These are phyloP conservation scores for Cochlearius cochlearius DNA, from an alignment of 2,113 vertebrate genomes.

Conservation along the genomic window DNA sequence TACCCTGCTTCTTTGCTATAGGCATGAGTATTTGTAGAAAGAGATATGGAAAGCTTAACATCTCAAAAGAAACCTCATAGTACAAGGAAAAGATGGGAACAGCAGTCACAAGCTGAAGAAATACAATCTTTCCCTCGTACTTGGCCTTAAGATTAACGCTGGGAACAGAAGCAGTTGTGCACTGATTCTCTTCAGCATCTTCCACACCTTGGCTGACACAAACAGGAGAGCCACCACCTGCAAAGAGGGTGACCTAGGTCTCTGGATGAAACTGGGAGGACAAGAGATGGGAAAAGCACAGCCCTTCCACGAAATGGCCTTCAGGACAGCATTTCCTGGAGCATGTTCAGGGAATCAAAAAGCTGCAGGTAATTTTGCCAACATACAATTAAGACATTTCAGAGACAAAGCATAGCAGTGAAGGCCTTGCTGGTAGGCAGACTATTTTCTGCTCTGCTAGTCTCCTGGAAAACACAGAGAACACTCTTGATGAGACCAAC, in stretches of 20 bases:
- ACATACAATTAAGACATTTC: neutral
- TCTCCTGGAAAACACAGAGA: neutral
- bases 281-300: neutral
- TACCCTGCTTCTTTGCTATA: neutral
- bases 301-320: neutral
- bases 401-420: neutral
- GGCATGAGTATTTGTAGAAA: neutral
- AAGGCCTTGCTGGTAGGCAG: neutral
- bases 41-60: neutral
- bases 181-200: neutral
- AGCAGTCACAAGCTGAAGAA: neutral
- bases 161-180: neutral
- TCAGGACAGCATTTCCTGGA: neutral
- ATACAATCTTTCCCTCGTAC: neutral
- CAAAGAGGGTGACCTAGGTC: neutral
- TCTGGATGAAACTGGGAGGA: neutral
- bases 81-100: neutral
- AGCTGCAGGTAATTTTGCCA: neutral
- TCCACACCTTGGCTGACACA: neutral
- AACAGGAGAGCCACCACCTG: neutral
- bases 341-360: neutral
- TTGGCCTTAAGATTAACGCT: neutral
- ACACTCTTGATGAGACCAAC: neutral
- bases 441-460: neutral
- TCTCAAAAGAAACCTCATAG: neutral